Conservation (phyloP, 2,113 vertebrate genomes). For the Colinus virginianus region DNA sequence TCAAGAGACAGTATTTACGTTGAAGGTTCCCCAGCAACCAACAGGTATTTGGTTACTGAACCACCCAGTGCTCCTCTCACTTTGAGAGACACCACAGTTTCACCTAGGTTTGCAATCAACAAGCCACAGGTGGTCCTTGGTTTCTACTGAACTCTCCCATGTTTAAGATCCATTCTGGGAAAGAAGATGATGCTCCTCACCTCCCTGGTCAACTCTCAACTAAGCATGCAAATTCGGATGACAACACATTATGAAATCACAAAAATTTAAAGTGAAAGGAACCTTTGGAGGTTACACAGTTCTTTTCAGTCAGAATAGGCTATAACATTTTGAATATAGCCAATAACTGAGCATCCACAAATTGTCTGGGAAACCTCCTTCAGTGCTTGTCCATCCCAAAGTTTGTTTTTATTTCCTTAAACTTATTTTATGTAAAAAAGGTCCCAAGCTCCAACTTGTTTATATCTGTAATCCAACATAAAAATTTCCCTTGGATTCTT, state of each 20-base stretch:
- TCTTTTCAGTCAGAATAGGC: background rate
- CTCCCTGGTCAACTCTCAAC: background rate
- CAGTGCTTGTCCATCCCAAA: background rate
- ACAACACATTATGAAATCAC: background rate
- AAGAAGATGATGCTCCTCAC: background rate
- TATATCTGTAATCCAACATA: background rate
- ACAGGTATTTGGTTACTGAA: background rate
- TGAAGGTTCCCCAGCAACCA: background rate
- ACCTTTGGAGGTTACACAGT: background rate
- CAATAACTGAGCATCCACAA: background rate
- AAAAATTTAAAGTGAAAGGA: background rate
- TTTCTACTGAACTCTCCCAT: background rate
- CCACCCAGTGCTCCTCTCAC: background rate
- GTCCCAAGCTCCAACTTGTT: background rate
- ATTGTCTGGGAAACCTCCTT: background rate
- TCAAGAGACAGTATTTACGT: background rate
- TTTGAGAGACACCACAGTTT: background rate
- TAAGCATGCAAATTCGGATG: background rate
- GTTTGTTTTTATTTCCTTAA: background rate
- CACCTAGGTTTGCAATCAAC: background rate
- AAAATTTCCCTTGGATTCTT: slow-evolving; percentile 48
- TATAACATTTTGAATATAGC: background rate
- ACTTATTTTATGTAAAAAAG: background rate
- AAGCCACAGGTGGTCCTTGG: background rate
- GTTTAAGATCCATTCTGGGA: background rate